A percentile compares a stretch with the other conserved stretches of the same genome.
Conservation (phyloP, 2,113 vertebrate genomes). For the Isichthys henryi region DNA sequence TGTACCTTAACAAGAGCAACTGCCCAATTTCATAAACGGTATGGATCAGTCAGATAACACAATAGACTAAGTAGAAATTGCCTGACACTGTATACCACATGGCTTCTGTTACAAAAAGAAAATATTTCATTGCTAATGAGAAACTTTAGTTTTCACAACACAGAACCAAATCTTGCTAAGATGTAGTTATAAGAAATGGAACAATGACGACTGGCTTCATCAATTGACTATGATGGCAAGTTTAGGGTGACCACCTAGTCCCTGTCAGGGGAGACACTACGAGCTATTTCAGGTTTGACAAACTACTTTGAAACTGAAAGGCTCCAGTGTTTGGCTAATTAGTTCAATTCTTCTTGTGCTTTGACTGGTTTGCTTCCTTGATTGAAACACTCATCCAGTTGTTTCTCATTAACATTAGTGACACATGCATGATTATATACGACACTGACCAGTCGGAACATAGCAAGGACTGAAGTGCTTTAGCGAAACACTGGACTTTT, state of each 20-base stretch:
- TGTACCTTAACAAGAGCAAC: neutral
- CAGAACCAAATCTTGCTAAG: neutral
- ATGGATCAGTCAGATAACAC: neutral
- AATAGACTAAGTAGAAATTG: neutral
- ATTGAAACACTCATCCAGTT: too few relatives aligned
- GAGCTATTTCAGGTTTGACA: neutral
- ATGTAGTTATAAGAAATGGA: neutral
- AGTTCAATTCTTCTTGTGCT: neutral
- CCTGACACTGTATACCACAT: neutral
- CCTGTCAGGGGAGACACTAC: neutral
- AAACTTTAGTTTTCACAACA: neutral
- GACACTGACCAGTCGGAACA: too few relatives aligned
- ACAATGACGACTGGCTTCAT: neutral
- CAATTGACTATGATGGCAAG: neutral
- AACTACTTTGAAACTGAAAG: neutral
- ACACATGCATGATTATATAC: too few relatives aligned
- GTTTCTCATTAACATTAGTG: too few relatives aligned
- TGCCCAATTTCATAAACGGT: neutral
- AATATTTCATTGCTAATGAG: neutral
- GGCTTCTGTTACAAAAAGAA: neutral
- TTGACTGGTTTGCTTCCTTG: neutral
- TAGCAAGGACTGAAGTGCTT: too few relatives aligned
- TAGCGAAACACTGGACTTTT: too few relatives aligned
- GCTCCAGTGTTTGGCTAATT: neutral
- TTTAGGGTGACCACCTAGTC: neutral